A percentile compares a stretch with the other conserved stretches of the same genome.
Evolutionary conservation across 2,113 vertebrate species (phyloP).

Genomic region (Microcebus tavaratra): DNA sequence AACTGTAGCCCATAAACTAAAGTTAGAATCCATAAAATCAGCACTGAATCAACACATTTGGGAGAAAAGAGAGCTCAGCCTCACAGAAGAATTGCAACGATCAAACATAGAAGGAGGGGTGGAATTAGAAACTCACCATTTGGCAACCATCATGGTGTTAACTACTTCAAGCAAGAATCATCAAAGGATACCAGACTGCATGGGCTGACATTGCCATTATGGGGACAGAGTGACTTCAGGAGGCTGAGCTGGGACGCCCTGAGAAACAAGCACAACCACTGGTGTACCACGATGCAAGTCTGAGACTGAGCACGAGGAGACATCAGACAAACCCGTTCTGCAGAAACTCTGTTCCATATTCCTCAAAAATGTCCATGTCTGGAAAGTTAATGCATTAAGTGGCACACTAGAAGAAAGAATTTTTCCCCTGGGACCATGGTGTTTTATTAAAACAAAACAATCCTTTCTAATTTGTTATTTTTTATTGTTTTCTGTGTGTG

Average conservation of each 20-base stretch:
- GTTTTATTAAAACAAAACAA: too few species aligned
- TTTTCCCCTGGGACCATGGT: too few species aligned
- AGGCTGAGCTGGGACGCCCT: too few species aligned
- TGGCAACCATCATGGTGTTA: too few species aligned
- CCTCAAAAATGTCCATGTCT: not conserved
- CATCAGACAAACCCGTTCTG: not conserved
- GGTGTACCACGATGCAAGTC: not conserved
- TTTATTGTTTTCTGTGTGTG: too few species aligned
- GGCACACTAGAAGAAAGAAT: too few species aligned
- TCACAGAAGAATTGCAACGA: not conserved
- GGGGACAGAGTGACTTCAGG: not conserved
- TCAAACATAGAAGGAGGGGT: not conserved
- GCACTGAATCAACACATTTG: not conserved
- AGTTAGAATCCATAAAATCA: not conserved
- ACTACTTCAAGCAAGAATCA: not conserved
- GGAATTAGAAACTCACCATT: not conserved
- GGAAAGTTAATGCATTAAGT: not conserved
- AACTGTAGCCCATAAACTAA: not conserved
- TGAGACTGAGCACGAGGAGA: too few species aligned
- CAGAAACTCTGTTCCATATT: not conserved
- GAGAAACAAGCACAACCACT: too few species aligned
- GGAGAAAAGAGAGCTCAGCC: not conserved
- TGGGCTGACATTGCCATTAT: not conserved
- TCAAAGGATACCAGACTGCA: not conserved
- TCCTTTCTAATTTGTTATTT: too few species aligned